Evolutionary conservation across 2,888 invertebrate genomes (phyloP), one percentile per base, ranked within the genome.

Genomic region (Eupeodes luniger): DNA sequence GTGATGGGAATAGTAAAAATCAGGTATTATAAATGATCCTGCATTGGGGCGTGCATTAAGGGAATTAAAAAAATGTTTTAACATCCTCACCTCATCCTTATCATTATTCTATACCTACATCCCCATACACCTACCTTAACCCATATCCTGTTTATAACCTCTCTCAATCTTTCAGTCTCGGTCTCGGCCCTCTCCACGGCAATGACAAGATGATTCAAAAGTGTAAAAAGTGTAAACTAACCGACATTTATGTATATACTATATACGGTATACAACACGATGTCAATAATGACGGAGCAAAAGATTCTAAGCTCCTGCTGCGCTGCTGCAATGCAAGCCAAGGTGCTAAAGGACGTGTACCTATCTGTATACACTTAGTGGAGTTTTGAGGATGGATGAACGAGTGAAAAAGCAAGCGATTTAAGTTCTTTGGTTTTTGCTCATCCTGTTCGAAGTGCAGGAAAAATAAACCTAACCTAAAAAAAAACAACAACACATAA

Each of bases 1-100:
- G 81, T 61, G 34, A 59, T 59, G 81, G 88, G 85, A 85, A 85
- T 67, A 81, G 85, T 75, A 77, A 81, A 81, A 88, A 88, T 88
- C 88, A 81, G 85, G 85, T 88, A 61, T 85, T 85, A 85, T 88
- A 81, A 88, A 88, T 88, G 88, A 85, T 81, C 61, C 85, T 88
- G 85, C 88, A 85, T 72, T 72, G 81, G 77, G 77, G 66, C 81
- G 85, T 88, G 85, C 88, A 88, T 88, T 88, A 88, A 81, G 88
- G 88, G 88, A 88, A 88, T 88, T 88, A 88, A 85, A 27, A 87
- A 70, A 85, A 85, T 77, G 72, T 66, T 74, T 66, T 74, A 61
- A 62, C 70, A 66, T 44, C 57, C 57, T 11, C 40, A 11, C 36
- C 11, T 27, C 27, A 14, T 34, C 27, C 57, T 57, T 55, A 55